Evolutionary conservation across 2,113 vertebrate genomes (phyloP).

Genomic region (Alethe castanea): DNA sequence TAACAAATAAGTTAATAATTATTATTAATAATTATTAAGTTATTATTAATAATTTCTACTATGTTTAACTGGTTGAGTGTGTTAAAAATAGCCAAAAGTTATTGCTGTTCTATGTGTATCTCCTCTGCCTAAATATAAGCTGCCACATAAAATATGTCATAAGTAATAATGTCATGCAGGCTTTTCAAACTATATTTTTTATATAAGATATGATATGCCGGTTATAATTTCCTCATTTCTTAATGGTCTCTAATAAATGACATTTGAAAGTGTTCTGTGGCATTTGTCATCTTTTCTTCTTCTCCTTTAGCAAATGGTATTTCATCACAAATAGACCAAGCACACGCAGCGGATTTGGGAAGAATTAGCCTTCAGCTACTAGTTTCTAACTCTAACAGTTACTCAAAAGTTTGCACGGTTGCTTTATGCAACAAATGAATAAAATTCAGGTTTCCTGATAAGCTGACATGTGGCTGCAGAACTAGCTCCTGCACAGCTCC

Average conservation of each 20-base stretch:
- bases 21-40: no score
- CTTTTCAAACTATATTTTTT: not conserved
- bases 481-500: not conserved
- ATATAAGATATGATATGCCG: not conserved
- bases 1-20: no score
- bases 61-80: not conserved
- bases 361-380: not conserved
- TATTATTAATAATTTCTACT: not conserved
- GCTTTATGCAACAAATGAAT: not conserved
- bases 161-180: not conserved
- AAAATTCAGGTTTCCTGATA: not conserved
- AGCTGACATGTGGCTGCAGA: not conserved
- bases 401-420: not conserved
- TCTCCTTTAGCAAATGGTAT: not conserved
- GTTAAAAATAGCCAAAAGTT: not conserved
- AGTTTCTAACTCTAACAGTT: not conserved
- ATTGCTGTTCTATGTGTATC: not conserved
- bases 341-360: rapidly evolving
- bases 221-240: not conserved
- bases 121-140: not conserved
- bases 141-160: not conserved
- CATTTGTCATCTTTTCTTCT: not conserved
- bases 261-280: not conserved
- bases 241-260: not conserved
- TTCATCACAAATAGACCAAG: not conserved